Evolutionary conservation across 2,113 vertebrate genomes (phyloP), one percentile per base, ranked within the genome.

Genomic region (Pelecanoides urinatrix): DNA sequence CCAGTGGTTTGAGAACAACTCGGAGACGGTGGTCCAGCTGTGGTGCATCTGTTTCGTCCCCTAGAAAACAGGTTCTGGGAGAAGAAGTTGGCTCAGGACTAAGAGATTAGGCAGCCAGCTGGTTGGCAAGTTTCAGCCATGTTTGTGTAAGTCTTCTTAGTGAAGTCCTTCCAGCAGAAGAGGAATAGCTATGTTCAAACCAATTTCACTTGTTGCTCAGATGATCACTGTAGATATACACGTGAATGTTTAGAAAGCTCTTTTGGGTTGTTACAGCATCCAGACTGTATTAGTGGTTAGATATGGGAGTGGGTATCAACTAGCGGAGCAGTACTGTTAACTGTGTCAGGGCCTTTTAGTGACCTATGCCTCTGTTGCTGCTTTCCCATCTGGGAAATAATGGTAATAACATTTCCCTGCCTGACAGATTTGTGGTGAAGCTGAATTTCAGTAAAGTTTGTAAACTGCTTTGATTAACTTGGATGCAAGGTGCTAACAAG

Each of bases 41-140:
- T 66, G 92, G 30, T 73, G 49, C 96, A 96, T 96, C 96, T 96
- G 96, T 96, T 90, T 88, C 0, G 5, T 95, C 81, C 96, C 66
- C 78, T 88, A 68, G 85, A 79, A 97, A 88, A 88, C 45, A 53
- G 40, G 59, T 88, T 81, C 83, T 86, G 74, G 77, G 84, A 91
- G 92, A 94, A 89, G 65, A 50, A 90, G 71, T 70, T 96, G 96
- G 96, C 96, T 94, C 81, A 19, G 70, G 21, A 53, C 81, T 85
- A 82, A 45, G 77, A 88, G 90, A 96, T 97, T 97, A 90, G 95
- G 94, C 93, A 95, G 85, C 66, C 96, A 97, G 96, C 94, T 96
- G 96, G 77, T 83, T 68, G 38, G 38, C 47, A 86, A 92, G 90
- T 83, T 92, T 86, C 59, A 83, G 55, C 67, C 20, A 3, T 86